phyloP scores from a whole-genome alignment of 2,888 invertebrate species.

The Tetropium fuscum region DNA sequence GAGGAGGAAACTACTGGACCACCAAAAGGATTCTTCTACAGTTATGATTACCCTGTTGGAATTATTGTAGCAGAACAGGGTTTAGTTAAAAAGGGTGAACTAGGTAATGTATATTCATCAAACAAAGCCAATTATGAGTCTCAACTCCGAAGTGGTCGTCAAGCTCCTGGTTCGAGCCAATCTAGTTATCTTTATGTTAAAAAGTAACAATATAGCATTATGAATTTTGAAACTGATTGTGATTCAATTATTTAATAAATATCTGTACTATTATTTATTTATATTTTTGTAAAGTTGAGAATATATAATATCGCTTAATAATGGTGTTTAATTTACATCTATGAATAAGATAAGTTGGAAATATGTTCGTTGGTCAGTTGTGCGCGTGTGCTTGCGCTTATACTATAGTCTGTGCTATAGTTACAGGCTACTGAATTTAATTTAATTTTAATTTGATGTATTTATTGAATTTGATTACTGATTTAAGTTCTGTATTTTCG shows the following conservation, averaged over 20 bases:
- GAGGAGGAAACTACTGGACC: constrained; percentile 64
- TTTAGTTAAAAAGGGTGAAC: constrained; percentile 46
- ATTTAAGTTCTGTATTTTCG: too few species aligned
- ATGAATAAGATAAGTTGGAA: too few species aligned
- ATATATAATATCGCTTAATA: too few species aligned
- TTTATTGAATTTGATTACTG: too few species aligned
- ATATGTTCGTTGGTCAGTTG: too few species aligned
- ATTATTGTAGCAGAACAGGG: constrained; percentile 61
- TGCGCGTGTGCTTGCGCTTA: too few species aligned
- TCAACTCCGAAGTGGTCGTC: constrained; percentile 48
- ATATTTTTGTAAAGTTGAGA: too few species aligned
- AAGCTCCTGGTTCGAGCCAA: constrained; percentile 33
- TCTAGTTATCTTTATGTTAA: constrained; percentile 33
- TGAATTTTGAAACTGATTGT: constrained; percentile 9
- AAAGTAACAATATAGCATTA: constrained; percentile 5
- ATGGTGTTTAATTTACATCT: too few species aligned
- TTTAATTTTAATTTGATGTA: too few species aligned
- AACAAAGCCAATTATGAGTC: constrained; percentile 59
- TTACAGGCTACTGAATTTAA: too few species aligned
- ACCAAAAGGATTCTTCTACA: constrained; percentile 81
- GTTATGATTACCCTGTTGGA: constrained; percentile 76
- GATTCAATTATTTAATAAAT: too few species aligned
- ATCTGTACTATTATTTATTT: constrained; percentile 24
- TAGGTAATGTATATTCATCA: constrained; percentile 53
- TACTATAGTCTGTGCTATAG: too few species aligned